Conservation (phyloP, 92 coral and sea anemone species). For the Pocillopora meandrina region DNA sequence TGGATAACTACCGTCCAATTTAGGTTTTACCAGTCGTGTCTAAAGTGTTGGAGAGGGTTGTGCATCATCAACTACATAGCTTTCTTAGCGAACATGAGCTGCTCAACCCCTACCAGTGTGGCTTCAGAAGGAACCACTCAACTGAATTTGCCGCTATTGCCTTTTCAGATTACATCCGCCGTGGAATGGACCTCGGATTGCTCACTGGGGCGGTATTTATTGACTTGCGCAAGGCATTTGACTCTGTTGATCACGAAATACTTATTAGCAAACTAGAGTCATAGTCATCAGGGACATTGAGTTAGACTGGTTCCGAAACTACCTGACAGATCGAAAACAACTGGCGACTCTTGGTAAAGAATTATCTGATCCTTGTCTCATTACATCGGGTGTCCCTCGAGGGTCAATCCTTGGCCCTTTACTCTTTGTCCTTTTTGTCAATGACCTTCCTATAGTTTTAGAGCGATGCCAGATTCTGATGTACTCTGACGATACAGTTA, state of each 20-base stretch:
- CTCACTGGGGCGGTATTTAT: conserved; percentile 2
- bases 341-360: no score
- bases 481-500: no score
- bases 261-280: neutral
- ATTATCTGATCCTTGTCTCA: no score
- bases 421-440: no score
- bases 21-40: neutral
- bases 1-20: conserved; percentile 22
- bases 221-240: conserved; percentile 7
- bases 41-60: conserved; percentile 17
- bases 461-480: no score
- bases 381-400: no score
- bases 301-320: no score
- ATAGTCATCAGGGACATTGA: neutral
- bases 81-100: conserved; percentile 5
- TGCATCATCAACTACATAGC: neutral
- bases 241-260: neutral
- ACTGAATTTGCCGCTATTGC: conserved; percentile 21
- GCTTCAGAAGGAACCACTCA: conserved; percentile 16
- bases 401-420: no score
- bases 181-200: neutral
- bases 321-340: no score
- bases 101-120: conserved; percentile 23
- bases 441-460: no score
- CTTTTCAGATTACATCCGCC: conserved; percentile 7